Conservation (phyloP, 2,888 invertebrate genomes). For the Eristalis intricaria region DNA sequence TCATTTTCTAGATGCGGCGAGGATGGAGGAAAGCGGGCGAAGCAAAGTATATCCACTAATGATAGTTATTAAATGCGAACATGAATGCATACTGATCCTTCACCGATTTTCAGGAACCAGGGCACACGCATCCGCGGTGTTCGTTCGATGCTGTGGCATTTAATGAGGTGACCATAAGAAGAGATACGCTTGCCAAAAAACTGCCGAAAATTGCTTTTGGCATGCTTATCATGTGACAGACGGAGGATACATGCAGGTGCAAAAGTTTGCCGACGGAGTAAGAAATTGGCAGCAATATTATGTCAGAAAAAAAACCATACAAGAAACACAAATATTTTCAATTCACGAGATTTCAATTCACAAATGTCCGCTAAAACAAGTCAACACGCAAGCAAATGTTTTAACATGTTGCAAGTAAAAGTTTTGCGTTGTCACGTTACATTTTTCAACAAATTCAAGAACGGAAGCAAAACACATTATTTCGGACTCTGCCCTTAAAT, state of each 20-base stretch:
- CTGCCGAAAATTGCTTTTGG: constrained; percentile 41
- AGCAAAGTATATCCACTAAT: constrained; percentile 39
- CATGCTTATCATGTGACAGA: constrained; percentile 1
- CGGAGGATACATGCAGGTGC: background rate
- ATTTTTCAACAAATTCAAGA: no score
- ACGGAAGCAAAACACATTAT: no score
- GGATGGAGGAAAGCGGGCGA: background rate
- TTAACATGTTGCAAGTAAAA: no score
- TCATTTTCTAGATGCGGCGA: background rate
- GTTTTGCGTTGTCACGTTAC: no score
- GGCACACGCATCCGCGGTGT: constrained; percentile 2
- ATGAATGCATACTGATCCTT: constrained; percentile 56
- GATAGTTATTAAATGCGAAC: constrained; percentile 56
- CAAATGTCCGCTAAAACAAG: no score
- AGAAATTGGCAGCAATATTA: background rate
- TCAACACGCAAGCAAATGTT: no score
- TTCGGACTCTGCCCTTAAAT: no score
- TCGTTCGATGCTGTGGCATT: constrained; percentile 16
- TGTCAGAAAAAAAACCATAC: background rate
- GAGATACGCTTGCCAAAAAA: constrained; percentile 64
- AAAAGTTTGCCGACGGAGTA: background rate
- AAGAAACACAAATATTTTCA: no score
- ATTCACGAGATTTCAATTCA: no score
- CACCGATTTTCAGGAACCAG: constrained; percentile 16
- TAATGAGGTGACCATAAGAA: constrained; percentile 65